Evolutionary conservation across 2,113 vertebrate species (phyloP).

Genomic region (Pteruthius melanotis): DNA sequence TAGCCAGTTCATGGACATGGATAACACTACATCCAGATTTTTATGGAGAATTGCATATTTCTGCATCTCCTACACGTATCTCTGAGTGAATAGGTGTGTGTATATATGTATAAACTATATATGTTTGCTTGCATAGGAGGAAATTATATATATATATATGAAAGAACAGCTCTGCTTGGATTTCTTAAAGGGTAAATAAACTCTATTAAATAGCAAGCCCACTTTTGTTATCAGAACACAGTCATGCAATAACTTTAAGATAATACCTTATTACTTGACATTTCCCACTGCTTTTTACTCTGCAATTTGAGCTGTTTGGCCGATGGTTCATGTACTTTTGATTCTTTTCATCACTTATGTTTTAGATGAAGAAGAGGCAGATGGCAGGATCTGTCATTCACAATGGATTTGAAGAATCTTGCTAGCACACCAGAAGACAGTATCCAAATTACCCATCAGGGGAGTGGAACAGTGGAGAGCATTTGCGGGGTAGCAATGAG

Average conservation of each 20-base stretch:
- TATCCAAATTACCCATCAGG: not conserved
- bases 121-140: fast-evolving
- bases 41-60: not conserved
- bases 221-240: not conserved
- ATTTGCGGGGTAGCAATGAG: not conserved
- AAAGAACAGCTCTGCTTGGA: not conserved
- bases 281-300: not conserved
- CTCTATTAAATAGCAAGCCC: fast-evolving
- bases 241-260: not conserved
- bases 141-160: not conserved
- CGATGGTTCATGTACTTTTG: not conserved
- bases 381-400: not conserved
- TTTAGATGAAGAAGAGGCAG: not conserved
- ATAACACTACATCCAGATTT: not conserved
- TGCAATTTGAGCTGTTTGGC: not conserved
- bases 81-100: not conserved
- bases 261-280: not conserved
- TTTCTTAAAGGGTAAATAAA: not conserved
- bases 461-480: not conserved
- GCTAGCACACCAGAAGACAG: not conserved
- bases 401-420: not conserved
- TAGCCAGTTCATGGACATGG: not conserved
- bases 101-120: fast-evolving
- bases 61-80: not conserved
- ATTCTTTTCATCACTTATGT: not conserved